phyloP scores from a whole-genome alignment of 2,113 vertebrate genomes.

The Saguinus midas region DNA sequence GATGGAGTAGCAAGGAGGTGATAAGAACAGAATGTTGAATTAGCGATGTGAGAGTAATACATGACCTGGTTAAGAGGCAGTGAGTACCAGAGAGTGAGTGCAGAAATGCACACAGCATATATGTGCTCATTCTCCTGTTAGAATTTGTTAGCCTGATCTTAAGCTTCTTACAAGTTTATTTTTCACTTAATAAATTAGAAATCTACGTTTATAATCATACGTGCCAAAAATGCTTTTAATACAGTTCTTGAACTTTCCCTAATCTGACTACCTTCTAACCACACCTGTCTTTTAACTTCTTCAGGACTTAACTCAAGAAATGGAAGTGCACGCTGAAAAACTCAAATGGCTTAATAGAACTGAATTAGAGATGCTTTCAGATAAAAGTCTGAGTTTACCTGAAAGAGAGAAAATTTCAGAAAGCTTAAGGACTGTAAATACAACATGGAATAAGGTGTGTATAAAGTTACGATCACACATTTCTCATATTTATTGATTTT shows the following conservation, averaged over 20 bases:
- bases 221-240: not conserved
- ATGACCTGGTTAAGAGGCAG: not conserved
- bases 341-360: conserved; percentile 92
- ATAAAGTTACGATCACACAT: not conserved
- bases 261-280: not conserved
- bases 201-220: not conserved
- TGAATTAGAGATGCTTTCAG: conserved; percentile 88
- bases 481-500: not conserved
- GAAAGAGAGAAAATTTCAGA: conserved; percentile 88
- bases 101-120: not conserved
- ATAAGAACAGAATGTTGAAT: not conserved
- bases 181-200: not conserved
- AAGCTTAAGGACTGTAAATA: conserved; percentile 87
- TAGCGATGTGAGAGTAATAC: not conserved
- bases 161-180: not conserved
- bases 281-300: conserved; percentile 35
- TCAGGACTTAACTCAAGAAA: conserved; percentile 88
- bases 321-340: conserved; percentile 88
- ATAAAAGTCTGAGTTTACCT: conserved; percentile 83
- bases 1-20: not conserved
- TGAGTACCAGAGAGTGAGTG: too few species aligned
- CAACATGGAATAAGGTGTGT: conserved; percentile 92
- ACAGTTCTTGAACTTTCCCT: not conserved
- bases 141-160: not conserved
- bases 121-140: not conserved